A percentile compares a stretch with the other conserved stretches of the same genome.
Evolutionary conservation across 2,797 vertebrate genomes (phyloP).

Genomic region (Lutjanus campechanus): DNA sequence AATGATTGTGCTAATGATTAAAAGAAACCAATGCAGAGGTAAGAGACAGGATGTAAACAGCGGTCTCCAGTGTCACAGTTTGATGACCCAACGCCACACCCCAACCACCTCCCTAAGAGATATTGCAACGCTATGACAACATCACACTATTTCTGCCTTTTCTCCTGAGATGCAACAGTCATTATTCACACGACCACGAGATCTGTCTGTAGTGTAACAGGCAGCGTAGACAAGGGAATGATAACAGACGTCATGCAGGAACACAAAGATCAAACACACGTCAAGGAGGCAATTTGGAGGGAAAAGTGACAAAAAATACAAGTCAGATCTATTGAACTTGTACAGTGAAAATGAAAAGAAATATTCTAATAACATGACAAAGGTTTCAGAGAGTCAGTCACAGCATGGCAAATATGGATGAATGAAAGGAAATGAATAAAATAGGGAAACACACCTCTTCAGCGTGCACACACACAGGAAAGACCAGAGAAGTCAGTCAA

Average conservation of each 20-base stretch:
- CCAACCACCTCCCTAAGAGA: background rate
- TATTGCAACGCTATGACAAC: conserved; percentile 10
- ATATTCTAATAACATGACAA: background rate
- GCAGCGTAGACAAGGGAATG: conserved; percentile 5
- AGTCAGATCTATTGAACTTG: conserved; percentile 1
- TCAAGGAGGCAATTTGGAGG: background rate
- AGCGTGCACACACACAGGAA: background rate
- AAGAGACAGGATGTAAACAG: background rate
- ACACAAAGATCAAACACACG: conserved; percentile 15
- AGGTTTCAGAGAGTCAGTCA: background rate
- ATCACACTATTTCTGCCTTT: conserved; percentile 17
- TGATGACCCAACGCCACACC: background rate
- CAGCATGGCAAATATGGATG: background rate
- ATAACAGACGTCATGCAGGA: background rate
- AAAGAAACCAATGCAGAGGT: background rate
- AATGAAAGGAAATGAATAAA: conserved; percentile 23
- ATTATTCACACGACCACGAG: conserved; percentile 27
- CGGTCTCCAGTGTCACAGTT: background rate
- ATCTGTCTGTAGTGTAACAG: conserved; percentile 9
- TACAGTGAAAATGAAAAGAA: conserved; percentile 8
- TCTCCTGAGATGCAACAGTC: conserved; percentile 18
- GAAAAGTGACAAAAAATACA: background rate
- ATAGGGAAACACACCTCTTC: conserved; percentile 2
- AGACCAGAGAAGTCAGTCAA: conserved; percentile 1
- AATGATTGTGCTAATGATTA: background rate